These are phyloP conservation scores for Exaiptasia diaphana DNA, from an alignment of 64 coral and sea anemone genomes.

Conservation along the genomic window DNA sequence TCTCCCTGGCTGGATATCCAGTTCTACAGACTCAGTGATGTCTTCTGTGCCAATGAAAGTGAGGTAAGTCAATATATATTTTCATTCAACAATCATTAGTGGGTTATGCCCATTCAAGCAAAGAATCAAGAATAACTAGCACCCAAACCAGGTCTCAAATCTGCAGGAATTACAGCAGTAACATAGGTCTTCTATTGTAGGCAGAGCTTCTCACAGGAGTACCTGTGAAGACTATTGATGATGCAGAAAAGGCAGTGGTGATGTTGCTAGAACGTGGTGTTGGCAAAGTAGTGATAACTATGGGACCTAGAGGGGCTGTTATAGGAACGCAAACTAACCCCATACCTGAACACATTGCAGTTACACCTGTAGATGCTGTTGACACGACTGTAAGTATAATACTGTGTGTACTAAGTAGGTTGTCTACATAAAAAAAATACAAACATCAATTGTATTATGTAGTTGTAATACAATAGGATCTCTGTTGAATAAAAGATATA, in stretches of 20 bases:
- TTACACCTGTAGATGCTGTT: slow-evolving; percentile 63
- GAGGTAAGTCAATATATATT: slow-evolving; percentile 57
- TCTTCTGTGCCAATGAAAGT: slow-evolving; percentile 96
- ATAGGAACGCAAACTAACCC: slow-evolving; percentile 90
- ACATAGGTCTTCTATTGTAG: too few species aligned
- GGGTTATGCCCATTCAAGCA: too few species aligned
- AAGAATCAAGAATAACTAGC: too few species aligned
- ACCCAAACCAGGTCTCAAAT: too few species aligned
- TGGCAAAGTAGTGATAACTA: slow-evolving; percentile 69
- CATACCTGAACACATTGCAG: slow-evolving; percentile 69
- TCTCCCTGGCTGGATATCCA: slow-evolving; percentile 80
- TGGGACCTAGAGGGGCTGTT: slow-evolving; percentile 82
- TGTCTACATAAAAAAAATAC: too few species aligned
- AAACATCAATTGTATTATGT: too few species aligned
- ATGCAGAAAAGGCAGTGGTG: slow-evolving; percentile 83
- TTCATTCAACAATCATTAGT: too few species aligned
- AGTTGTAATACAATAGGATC: too few species aligned
- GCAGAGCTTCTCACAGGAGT: slow-evolving; percentile 91
- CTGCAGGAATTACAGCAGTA: too few species aligned
- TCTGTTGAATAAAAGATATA: too few species aligned
- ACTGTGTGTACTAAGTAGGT: background rate
- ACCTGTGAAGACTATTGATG: slow-evolving; percentile 66
- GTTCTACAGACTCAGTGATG: slow-evolving; percentile 88
- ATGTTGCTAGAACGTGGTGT: slow-evolving; percentile 90
- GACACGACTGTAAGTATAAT: slow-evolving; percentile 79